phyloP scores from a whole-genome alignment of 2,888 invertebrate genomes.

The Caenorhabditis sp. region DNA sequence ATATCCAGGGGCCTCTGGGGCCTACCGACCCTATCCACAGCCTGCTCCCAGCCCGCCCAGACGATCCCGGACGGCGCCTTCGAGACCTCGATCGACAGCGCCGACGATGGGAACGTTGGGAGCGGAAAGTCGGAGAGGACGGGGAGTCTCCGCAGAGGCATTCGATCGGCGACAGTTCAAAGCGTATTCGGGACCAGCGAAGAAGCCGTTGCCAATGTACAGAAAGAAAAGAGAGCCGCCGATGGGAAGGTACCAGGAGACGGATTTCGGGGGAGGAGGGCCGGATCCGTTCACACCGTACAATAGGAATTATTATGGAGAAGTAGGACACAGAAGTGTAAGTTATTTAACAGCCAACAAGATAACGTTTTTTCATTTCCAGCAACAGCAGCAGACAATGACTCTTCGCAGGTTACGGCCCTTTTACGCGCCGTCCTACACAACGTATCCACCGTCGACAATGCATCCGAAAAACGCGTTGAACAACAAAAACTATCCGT shows the following conservation, averaged over 20 bases:
- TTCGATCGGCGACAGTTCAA: conserved; percentile 54
- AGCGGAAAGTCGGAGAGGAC: conserved; percentile 46
- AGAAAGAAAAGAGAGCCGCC: conserved; percentile 66
- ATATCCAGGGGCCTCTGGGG: conserved; percentile 62
- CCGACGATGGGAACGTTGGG: conserved; percentile 53
- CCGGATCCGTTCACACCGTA: conserved; percentile 30
- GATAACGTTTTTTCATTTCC: background rate
- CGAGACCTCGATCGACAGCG: conserved; percentile 62
- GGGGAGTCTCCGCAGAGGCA: conserved; percentile 68
- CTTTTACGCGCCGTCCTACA: conserved; percentile 74
- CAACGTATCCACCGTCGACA: conserved; percentile 73
- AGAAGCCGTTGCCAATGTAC: conserved; percentile 67
- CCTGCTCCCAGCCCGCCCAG: conserved; percentile 69
- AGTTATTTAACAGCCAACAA: background rate
- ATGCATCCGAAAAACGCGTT: conserved; percentile 64
- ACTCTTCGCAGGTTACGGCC: conserved; percentile 64
- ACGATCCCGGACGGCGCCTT: conserved; percentile 71
- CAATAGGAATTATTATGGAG: conserved; percentile 51
- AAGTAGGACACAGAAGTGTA: conserved; percentile 32
- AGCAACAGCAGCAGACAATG: conserved; percentile 48
- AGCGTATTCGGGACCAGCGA: conserved; percentile 36
- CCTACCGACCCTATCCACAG: conserved; percentile 72
- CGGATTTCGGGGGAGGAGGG: conserved; percentile 63
- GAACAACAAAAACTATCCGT: conserved; percentile 60
- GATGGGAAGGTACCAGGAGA: conserved; percentile 61